Percentiles rank a stretch among this genome's conserved stretches.
Conservation (phyloP, 2,113 vertebrate genomes). For the Nyctibius bracteatus region DNA sequence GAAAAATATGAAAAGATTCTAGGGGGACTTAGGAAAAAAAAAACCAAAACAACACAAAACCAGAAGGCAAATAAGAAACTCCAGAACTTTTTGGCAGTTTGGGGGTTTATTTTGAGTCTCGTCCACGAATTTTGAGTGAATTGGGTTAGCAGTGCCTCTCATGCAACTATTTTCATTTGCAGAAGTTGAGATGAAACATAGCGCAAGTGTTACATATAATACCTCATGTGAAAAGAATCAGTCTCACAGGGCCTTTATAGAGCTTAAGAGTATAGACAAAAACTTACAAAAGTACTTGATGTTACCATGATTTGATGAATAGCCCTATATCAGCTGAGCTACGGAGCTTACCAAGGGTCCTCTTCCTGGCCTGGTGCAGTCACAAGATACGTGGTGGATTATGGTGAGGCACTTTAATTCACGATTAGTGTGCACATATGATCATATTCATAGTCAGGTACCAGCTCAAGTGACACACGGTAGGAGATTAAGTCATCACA, state of each 20-base stretch:
- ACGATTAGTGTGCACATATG: neutral
- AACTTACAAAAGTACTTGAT: neutral
- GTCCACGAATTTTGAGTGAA: neutral
- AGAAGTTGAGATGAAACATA: neutral
- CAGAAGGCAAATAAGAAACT: neutral
- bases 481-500: neutral
- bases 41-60: neutral
- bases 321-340: neutral
- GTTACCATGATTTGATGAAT: neutral
- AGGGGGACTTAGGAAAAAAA: neutral
- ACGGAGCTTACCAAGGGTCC: neutral
- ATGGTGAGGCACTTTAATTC: neutral
- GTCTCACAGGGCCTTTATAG: neutral
- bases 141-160: neutral
- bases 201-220: neutral
- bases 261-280: neutral
- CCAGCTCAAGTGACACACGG: neutral
- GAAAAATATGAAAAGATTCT: neutral
- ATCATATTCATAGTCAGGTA: neutral
- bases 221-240: neutral
- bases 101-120: neutral
- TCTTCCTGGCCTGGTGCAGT: neutral
- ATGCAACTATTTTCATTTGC: neutral
- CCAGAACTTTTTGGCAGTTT: neutral
- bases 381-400: neutral